Evolutionary conservation across 2,113 vertebrate species (phyloP).

Genomic region (Thalassarche chlororhynchos): DNA sequence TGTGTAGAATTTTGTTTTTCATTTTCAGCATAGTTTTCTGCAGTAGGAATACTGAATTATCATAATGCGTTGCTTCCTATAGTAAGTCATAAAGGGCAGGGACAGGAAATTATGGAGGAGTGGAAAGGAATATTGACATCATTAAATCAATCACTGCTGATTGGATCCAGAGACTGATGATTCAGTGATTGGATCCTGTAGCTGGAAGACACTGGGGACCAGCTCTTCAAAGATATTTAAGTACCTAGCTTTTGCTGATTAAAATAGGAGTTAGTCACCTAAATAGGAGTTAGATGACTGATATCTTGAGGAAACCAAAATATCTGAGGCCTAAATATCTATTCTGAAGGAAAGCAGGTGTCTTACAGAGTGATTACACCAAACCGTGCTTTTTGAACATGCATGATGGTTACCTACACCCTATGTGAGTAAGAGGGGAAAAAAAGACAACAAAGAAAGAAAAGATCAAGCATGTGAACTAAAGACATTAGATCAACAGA

Average conservation of each 20-base stretch:
- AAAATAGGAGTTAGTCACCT: slow-evolving; percentile 22
- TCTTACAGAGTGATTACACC: background rate
- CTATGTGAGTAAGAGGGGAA: no score
- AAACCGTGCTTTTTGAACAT: background rate
- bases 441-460: background rate
- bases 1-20: background rate
- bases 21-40: slow-evolving; percentile 28
- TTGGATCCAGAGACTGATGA: slow-evolving; percentile 53
- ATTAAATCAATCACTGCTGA: slow-evolving; percentile 69
- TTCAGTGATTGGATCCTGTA: slow-evolving; percentile 40
- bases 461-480: background rate
- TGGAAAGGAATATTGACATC: slow-evolving; percentile 60
- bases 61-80: slow-evolving; percentile 34
- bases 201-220: slow-evolving; percentile 21
- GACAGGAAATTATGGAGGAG: slow-evolving; percentile 54
- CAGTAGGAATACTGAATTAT: slow-evolving; percentile 21
- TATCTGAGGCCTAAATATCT: background rate
- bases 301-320: background rate
- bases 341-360: background rate
- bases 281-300: background rate
- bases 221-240: slow-evolving; percentile 25
- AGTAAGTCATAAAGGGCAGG: slow-evolving; percentile 45
- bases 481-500: background rate
- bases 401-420: background rate
- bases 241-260: slow-evolving; percentile 38